Percentiles rank a stretch among this genome's conserved stretches.
These are phyloP conservation scores for Pipistrellus pygmaeus DNA, from an alignment of 2,797 vertebrate species.

Conservation along the genomic window DNA sequence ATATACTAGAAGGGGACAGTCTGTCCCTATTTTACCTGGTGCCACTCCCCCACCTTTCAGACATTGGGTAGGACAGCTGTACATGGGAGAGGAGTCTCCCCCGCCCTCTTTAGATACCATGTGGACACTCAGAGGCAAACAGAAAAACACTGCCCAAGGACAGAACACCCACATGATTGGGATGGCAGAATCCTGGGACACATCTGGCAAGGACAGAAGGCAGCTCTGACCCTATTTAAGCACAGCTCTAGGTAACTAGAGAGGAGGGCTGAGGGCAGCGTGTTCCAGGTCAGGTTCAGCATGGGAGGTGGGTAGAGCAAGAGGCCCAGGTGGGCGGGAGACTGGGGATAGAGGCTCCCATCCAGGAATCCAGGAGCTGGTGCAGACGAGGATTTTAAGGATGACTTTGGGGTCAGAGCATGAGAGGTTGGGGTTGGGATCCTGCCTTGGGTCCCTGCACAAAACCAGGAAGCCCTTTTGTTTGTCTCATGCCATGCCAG, in stretches of 20 bases:
- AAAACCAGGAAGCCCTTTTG: not conserved
- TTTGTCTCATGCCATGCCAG: not conserved
- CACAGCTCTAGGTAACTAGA: not conserved
- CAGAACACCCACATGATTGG: not conserved
- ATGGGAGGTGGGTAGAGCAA: not conserved
- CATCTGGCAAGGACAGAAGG: not conserved
- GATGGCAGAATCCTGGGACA: not conserved
- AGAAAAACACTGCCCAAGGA: not conserved
- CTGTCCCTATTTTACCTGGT: not conserved
- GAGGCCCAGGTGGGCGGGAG: not conserved
- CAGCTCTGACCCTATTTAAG: not conserved
- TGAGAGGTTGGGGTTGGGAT: not conserved
- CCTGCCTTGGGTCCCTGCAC: not conserved
- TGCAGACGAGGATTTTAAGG: not conserved
- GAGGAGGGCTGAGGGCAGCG: not conserved
- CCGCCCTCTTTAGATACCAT: not conserved
- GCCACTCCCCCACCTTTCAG: not conserved
- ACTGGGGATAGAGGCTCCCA: not conserved
- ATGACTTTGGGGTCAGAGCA: not conserved
- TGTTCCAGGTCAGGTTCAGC: not conserved
- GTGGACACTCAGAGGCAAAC: not conserved
- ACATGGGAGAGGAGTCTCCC: not conserved
- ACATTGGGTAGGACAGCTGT: not conserved
- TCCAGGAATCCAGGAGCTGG: not conserved
- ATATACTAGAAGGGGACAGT: not conserved